Evolutionary conservation across 1,140 invertebrate species (phyloP), one percentile per base, ranked within the genome.

Genomic region (Coenobita brevimanus): DNA sequence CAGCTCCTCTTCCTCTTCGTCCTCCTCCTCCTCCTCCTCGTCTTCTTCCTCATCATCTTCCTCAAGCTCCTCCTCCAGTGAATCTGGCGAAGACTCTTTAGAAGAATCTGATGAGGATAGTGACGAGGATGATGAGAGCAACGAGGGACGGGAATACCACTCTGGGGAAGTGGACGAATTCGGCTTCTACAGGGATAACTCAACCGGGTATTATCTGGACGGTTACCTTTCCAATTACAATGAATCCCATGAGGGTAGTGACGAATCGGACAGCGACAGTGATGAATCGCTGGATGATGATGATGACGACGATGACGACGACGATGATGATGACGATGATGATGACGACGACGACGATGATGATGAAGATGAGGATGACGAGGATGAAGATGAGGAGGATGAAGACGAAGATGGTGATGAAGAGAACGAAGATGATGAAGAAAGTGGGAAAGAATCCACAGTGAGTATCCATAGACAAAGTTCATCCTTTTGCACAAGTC

Each of bases 321-420:
- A 86, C 6, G 64, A 69, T 15, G 64, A 71, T 60, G 75, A 81
- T 0, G 76, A 87, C 0, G 84, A 86, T 24, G 84, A 86, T 0
- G 82, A 85, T 1, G 82, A 85, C 6, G 84, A 86, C 10, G 84
- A 80, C 1, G 84, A 86, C 27, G 84, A 86, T 1, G 84, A 86
- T n/a, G 84, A 86, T 41, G 73, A 86, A 0, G 84, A 71, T 13
- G 84, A 80, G 3, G 84, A 86, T 33, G 84, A 78, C 0, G 84
- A 86, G 0, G 84, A 87, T 3, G 84, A 85, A 21, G 71, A 85
- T 6, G 82, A 57, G 0, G 82, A 84, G 3, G 50, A 75, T 13
- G 82, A 84, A 21, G 67, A 83, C 1, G 69, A 84, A 6, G 82
- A 73, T 8, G 78, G 38, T 17, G 82, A 73, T 8, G 78, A 62